A percentile compares a stretch with the other conserved stretches of the same genome.
phyloP scores from a whole-genome alignment of 2,888 invertebrate genomes.

The Xestia xanthographa region DNA sequence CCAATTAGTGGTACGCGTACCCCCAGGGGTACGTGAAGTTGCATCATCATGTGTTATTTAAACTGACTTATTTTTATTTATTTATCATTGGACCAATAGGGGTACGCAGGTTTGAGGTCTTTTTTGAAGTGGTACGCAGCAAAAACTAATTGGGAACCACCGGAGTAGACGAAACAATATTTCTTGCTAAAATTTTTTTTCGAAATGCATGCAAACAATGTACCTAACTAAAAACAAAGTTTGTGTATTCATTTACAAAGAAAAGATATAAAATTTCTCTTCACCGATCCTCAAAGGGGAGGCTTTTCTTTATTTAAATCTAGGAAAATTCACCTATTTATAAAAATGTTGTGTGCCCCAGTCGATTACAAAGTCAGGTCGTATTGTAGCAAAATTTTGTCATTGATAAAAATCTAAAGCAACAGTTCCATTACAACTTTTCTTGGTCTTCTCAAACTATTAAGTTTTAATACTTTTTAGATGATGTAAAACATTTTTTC shows the following conservation, averaged over 20 bases:
- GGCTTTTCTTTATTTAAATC: conserved; percentile 73
- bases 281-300: conserved; percentile 94
- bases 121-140: no score
- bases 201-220: neutral
- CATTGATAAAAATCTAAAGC: conserved; percentile 81
- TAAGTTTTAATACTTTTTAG: neutral
- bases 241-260: neutral
- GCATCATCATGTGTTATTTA: no score
- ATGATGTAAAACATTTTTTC: neutral
- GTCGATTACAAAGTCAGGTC: conserved; percentile 63
- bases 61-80: no score
- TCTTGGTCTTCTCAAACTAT: neutral
- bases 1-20: no score
- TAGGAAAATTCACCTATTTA: conserved; percentile 17
- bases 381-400: conserved; percentile 77
- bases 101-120: no score
- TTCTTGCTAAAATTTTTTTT: neutral
- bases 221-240: neutral
- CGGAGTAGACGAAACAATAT: neutral
- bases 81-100: no score
- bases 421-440: conserved; percentile 75
- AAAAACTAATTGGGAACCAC: no score
- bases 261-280: neutral
- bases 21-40: no score
- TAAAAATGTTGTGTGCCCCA: conserved; percentile 45